Base-by-base conservation (phyloP, 2,888 invertebrate genomes). In the Meghimatium bilineatum region DNA sequence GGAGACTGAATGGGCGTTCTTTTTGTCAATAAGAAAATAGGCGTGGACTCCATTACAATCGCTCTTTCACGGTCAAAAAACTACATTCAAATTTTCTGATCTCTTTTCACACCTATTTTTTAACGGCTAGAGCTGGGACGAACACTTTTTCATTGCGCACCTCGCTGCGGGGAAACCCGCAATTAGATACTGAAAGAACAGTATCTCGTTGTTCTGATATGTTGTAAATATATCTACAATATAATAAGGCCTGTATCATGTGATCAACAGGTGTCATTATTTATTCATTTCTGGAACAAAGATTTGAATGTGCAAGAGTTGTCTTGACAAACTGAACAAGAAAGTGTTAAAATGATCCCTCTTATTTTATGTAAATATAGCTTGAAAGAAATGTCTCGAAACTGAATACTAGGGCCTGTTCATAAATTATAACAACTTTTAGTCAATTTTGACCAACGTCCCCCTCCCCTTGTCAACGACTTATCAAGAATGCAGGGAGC, bases 141-240 rank as follows among this genome's bases (percentile, higher is more conserved):
- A 63, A 63, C n/a, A n/a, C 63, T 6, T 5, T 2, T 63, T n/a
- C 6, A 44, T 74, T 74, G 49, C 49, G 10, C 74, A 26, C 8
- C 14, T 26, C n/a, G 74, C 49, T 14, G 1, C 8, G 23, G 34
- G 6, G 3, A 78, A 36, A 29, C 23, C 29, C 63, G 77, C 29
- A 78, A 78, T 26, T 23, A 36, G 77, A 78, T 78, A 78, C 77
- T 23, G 10, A 20, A 0, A n/a, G 60, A 78, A 38, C 56, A 17
- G 63, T 78, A 78, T 78, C 77, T 5, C 17, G 38, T 78, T 63
- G 66, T 66, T n/a, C 32, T 14, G n/a, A 60, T 29, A 63, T 14
- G 66, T n/a, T 66, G 38, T 78, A 63, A 78, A 78, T 49, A 66
- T 66, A 38, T 34, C 77, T 63, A 36, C 77, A 60, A 78, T 63